A percentile compares a stretch with the other conserved stretches of the same genome.
phyloP scores from a whole-genome alignment of 2,888 invertebrate species.

The Euzetes globulus region DNA sequence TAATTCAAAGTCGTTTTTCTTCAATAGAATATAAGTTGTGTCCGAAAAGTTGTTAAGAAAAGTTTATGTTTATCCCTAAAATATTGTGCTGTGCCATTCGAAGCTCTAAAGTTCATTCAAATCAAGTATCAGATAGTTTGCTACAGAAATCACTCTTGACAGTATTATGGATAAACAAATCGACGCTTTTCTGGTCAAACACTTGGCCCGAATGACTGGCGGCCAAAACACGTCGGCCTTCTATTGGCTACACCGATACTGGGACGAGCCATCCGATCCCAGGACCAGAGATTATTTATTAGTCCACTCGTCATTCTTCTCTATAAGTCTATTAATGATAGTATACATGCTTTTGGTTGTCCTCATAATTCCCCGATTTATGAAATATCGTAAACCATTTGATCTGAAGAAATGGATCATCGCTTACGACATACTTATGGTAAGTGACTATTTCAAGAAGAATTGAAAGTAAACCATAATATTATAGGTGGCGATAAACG shows the following conservation, averaged over 20 bases:
- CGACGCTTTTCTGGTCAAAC: conserved; percentile 11
- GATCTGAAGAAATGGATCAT: conserved; percentile 30
- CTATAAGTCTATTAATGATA: conserved; percentile 21
- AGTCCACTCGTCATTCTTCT: conserved; percentile 11
- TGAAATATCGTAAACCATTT: conserved; percentile 30
- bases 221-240: conserved; percentile 24
- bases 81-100: too few species aligned
- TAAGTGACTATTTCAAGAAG: neutral
- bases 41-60: too few species aligned
- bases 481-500: conserved; percentile 29
- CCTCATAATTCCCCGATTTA: conserved; percentile 21
- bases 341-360: conserved; percentile 25
- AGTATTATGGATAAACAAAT: conserved; percentile 15
- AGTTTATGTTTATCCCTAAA: too few species aligned
- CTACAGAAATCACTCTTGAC: neutral
- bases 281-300: conserved; percentile 17
- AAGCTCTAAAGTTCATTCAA: too few species aligned
- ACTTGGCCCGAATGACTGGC: conserved; percentile 10
- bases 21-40: too few species aligned
- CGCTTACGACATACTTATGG: conserved; percentile 32
- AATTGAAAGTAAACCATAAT: neutral
- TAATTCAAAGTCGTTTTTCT: too few species aligned
- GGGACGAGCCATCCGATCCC: conserved; percentile 27
- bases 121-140: neutral
- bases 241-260: conserved; percentile 27